These are phyloP conservation scores for Conomelus anceps DNA, from an alignment of 2,888 invertebrate species.

Conservation along the genomic window DNA sequence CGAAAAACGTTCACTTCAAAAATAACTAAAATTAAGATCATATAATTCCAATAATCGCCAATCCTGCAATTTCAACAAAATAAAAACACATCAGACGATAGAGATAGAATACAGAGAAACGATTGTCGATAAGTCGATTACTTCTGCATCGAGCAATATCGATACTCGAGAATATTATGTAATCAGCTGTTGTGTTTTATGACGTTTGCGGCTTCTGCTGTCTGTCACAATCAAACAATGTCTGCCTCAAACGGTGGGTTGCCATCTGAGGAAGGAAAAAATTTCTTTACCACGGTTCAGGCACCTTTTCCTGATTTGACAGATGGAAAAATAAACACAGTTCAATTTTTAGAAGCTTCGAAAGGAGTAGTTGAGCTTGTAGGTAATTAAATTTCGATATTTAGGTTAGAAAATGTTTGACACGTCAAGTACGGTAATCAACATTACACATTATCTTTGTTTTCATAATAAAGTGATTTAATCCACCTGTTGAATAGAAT, in stretches of 20 bases:
- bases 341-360: conserved; percentile 19
- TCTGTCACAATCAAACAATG: conserved; percentile 10
- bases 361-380: conserved; percentile 20
- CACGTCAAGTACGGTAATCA: neutral
- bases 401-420: neutral
- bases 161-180: neutral
- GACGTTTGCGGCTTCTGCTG: neutral
- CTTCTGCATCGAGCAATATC: neutral
- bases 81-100: neutral
- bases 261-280: conserved; percentile 18
- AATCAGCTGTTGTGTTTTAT: neutral
- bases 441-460: neutral
- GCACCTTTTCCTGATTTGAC: conserved; percentile 16
- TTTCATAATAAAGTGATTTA: neutral
- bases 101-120: neutral
- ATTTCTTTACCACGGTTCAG: conserved; percentile 20
- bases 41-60: neutral
- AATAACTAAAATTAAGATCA: neutral
- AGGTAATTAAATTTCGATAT: conserved; percentile 8
- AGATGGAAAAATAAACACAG: conserved; percentile 15
- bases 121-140: neutral
- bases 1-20: neutral
- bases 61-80: neutral
- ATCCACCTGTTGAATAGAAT: neutral
- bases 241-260: conserved; percentile 20